Percentiles rank a stretch among this genome's conserved stretches.
Evolutionary conservation across 2,113 vertebrate genomes (phyloP).

Genomic region (Pseudois nayaur): DNA sequence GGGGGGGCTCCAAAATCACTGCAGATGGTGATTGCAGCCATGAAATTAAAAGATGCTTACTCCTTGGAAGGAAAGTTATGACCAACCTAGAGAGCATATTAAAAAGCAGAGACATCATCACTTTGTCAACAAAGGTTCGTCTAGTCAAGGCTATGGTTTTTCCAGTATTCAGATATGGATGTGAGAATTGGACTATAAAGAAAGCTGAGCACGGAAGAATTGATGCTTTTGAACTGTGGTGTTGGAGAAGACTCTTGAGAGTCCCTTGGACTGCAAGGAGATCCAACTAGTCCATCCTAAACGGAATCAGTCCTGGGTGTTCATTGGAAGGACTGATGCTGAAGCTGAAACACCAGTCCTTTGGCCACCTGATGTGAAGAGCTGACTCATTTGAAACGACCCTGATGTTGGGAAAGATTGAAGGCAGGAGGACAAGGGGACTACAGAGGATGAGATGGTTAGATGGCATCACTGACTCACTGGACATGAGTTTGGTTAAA

Average conservation of each 20-base stretch:
- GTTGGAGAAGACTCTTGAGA: not conserved
- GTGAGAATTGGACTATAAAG: not conserved
- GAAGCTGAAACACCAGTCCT: not conserved
- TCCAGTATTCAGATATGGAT: not conserved
- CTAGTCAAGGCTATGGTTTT: not conserved
- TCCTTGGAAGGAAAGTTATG: not conserved
- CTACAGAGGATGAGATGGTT: not conserved
- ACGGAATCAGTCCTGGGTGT: not conserved
- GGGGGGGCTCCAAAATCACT: not conserved
- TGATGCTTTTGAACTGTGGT: not conserved
- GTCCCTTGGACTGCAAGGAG: not conserved
- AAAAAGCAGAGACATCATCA: not conserved
- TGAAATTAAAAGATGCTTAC: not conserved
- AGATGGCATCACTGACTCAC: not conserved
- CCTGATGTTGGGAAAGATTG: not conserved
- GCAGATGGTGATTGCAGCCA: not conserved
- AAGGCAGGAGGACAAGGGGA: not conserved
- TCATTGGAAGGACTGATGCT: not conserved
- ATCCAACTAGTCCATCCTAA: not conserved
- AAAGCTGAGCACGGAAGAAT: not conserved
- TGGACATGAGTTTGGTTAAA: not conserved
- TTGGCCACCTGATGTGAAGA: not conserved
- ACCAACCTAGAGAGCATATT: not conserved
- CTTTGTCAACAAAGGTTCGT: fast-evolving
- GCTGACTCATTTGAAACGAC: not conserved